phyloP scores from a whole-genome alignment of 2,888 invertebrate genomes.

The Amphipyra berbera region DNA sequence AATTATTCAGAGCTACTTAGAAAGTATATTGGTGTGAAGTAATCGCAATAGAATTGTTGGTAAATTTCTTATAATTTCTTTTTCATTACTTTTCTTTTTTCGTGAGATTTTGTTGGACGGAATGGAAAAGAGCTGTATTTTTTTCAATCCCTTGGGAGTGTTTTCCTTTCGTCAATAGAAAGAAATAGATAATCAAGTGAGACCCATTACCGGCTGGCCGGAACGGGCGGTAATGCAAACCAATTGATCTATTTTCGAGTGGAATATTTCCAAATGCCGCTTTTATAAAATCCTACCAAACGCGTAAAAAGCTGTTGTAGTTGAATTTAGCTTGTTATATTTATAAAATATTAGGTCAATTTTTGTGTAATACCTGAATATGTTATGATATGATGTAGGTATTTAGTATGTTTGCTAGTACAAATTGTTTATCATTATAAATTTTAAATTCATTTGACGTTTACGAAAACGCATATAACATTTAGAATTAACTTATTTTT shows the following conservation, averaged over 20 bases:
- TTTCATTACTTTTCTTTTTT: background rate
- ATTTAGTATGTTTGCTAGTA: conserved; percentile 20
- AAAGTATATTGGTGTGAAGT: conserved; percentile 18
- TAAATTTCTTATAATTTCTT: background rate
- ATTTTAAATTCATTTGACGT: background rate
- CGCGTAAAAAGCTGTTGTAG: conserved; percentile 32
- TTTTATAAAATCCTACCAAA: conserved; percentile 40
- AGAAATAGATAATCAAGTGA: too few relatives aligned
- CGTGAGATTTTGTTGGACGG: too few relatives aligned
- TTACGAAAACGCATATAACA: background rate
- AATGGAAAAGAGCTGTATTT: too few relatives aligned
- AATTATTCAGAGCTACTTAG: conserved; percentile 9
- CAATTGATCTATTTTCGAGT: background rate
- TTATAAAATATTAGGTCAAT: conserved; percentile 5
- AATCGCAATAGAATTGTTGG: conserved; percentile 5
- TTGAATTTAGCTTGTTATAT: conserved; percentile 13
- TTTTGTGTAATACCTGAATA: conserved; percentile 9
- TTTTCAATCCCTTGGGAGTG: too few relatives aligned
- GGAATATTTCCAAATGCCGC: conserved; percentile 1
- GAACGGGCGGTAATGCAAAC: background rate
- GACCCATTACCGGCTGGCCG: too few relatives aligned
- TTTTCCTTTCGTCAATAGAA: too few relatives aligned
- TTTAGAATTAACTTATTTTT: too few relatives aligned
- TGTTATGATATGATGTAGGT: background rate
- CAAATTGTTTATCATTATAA: conserved; percentile 13